A percentile compares a stretch with the other conserved stretches of the same genome.
Conservation (phyloP, 2,888 invertebrate genomes). For the Epinotia nisella region DNA sequence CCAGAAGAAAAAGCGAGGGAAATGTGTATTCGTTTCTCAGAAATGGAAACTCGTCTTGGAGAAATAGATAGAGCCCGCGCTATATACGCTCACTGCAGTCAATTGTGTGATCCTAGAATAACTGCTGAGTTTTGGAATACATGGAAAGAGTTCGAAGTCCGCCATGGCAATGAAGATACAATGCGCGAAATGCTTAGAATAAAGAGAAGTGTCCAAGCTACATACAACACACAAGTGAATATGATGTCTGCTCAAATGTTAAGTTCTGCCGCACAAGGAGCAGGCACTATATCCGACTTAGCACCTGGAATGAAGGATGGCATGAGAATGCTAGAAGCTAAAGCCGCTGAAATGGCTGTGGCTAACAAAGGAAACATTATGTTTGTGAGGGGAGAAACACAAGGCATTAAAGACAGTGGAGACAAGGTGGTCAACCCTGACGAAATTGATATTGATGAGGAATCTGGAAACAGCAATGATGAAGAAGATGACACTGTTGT, state of each 20-base stretch:
- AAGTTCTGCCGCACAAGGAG: constrained; percentile 88
- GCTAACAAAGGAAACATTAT: constrained; percentile 87
- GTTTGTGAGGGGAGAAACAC: constrained; percentile 95
- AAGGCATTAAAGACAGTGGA: constrained; percentile 87
- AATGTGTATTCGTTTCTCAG: constrained; percentile 98
- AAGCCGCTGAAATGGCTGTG: constrained; percentile 89
- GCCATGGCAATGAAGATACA: constrained; percentile 99
- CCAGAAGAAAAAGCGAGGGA: constrained; percentile 95
- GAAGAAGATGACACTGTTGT: constrained; percentile 85
- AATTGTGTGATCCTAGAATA: constrained; percentile 99
- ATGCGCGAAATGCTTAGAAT: constrained; percentile 99
- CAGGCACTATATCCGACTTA: constrained; percentile 89
- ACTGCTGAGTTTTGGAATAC: constrained; percentile 98
- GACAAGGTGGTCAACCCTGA: constrained; percentile 93
- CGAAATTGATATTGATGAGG: constrained; percentile 93
- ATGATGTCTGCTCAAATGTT: constrained; percentile 99
- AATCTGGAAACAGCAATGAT: constrained; percentile 87
- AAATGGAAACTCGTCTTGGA: constrained; percentile 99
- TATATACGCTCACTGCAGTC: constrained; percentile 98
- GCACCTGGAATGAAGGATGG: constrained; percentile 92
- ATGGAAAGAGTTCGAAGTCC: constrained; percentile 99
- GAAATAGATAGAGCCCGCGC: constrained; percentile 99
- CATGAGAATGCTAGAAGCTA: constrained; percentile 94
- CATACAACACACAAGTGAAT: constrained; percentile 99
- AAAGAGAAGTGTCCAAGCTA: constrained; percentile 98